Conservation (phyloP, 2,113 vertebrate species). For the Brienomyrus brachyistius region DNA sequence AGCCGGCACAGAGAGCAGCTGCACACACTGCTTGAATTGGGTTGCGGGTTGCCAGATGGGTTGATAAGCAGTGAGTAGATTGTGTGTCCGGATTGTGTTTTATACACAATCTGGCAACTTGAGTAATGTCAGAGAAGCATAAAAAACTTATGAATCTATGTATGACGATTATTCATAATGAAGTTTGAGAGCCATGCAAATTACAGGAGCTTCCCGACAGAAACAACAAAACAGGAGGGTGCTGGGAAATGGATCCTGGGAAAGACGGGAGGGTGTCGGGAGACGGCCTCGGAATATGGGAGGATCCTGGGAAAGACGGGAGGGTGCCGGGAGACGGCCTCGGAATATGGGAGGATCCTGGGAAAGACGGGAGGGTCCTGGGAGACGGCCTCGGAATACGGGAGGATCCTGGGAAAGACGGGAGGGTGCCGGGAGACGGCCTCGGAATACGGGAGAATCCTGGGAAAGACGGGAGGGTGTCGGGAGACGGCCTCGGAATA, state of each 20-base stretch:
- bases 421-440: no score
- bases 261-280: no score
- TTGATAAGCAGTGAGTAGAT: neutral
- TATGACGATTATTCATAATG: neutral
- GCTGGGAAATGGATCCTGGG: no score
- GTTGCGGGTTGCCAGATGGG: neutral
- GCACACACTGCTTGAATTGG: neutral
- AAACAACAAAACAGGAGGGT: neutral
- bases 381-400: no score
- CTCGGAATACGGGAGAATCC: no score
- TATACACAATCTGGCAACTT: neutral
- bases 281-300: no score
- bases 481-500: no score
- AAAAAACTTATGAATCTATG: neutral
- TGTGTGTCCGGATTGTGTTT: neutral
- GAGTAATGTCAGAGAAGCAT: neutral
- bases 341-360: no score
- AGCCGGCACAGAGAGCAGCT: neutral
- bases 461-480: neutral
- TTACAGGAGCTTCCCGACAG: neutral
- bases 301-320: neutral
- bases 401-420: neutral
- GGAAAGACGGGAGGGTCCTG: neutral
- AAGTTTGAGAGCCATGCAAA: neutral
- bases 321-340: no score